These are phyloP conservation scores for Pyralis farinalis DNA, from an alignment of 2,888 invertebrate species.

Conservation along the genomic window DNA sequence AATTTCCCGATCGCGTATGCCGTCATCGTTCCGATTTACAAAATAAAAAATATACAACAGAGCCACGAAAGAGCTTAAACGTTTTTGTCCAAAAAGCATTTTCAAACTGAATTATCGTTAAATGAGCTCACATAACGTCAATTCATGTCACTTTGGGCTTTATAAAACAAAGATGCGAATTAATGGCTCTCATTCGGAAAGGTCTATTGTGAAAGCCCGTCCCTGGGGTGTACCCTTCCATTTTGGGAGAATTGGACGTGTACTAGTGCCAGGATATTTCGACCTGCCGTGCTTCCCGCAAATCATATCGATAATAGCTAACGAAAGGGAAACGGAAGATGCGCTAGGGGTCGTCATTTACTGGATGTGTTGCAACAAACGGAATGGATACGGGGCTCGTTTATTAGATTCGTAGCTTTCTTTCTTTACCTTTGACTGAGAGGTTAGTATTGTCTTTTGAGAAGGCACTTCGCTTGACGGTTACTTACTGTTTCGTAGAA, in stretches of 20 bases:
- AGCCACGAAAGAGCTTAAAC: conserved; percentile 27
- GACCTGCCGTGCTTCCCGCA: conserved; percentile 45
- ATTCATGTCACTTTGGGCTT: conserved; percentile 70
- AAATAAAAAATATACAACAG: conserved; percentile 16
- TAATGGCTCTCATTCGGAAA: conserved; percentile 74
- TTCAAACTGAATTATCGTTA: conserved; percentile 56
- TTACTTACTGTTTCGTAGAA: conserved; percentile 43
- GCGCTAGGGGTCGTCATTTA: conserved; percentile 43
- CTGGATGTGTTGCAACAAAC: conserved; percentile 65
- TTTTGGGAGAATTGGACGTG: conserved; percentile 72
- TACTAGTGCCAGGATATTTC: conserved; percentile 50
- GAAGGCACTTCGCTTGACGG: conserved; percentile 54
- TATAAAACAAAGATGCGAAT: conserved; percentile 78
- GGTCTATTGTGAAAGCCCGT: conserved; percentile 71
- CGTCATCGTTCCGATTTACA: conserved; percentile 4
- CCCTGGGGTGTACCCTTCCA: conserved; percentile 74
- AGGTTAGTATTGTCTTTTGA: conserved; percentile 69
- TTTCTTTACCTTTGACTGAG: conserved; percentile 73
- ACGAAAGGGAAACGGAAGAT: conserved; percentile 38
- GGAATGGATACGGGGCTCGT: conserved; percentile 68
- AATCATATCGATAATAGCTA: conserved; percentile 49
- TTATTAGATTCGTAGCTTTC: conserved; percentile 77
- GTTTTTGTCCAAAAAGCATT: conserved; percentile 39
- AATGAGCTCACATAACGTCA: conserved; percentile 67
- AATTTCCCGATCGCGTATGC: neutral